Evolutionary conservation across 2,888 invertebrate species (phyloP), one percentile per base, ranked within the genome.

Genomic region (Cerceris rybyensis): DNA sequence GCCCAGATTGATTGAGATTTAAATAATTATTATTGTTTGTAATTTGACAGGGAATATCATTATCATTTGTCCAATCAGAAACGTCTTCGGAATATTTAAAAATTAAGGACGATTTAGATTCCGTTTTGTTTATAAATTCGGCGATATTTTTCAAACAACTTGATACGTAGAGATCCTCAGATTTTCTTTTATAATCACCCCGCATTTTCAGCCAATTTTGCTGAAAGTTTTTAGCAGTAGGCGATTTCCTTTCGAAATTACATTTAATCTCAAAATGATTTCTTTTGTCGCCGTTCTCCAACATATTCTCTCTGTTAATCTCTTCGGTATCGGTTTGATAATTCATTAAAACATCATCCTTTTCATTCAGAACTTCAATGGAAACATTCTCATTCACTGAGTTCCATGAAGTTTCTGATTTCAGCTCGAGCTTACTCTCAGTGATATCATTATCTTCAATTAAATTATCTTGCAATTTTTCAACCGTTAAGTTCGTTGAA

Each of bases 21-120:
- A 70, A 43, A 28, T 52, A 60, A 60, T 76, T 61, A 28, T 74
- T 68, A 7, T 28, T 13, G 16, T 80, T 42, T 28, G 2, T 28
- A 4, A 4, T 28, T 9, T 28, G 59, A 49, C 39, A 52, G 46
- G 14, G 61, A 11, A 14, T 7, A 49, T 72, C 46, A 1, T 11
- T 8, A 11, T 8, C 39, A 28, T 50, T 16, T 9, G 14, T 28
- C 17, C 28, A 16, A 13, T 13, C 52, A 11, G 17, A 11, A 17
- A 16, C 2, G 7, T 16, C 11, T 64, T 17, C 60, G 7, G 6
- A 1, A n/a, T 13, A 13, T 16, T 63, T 41, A 28, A 7, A 58
- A 39, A 28, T 58, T 13, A 50, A 6, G 49, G 6, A 39, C 49
- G n/a, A 49, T 54, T 59, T 11, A 66, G 28, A 39, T 13, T 55